Evolutionary conservation across 1,140 invertebrate genomes (phyloP).

Genomic region (Rhagoletis pomonella): DNA sequence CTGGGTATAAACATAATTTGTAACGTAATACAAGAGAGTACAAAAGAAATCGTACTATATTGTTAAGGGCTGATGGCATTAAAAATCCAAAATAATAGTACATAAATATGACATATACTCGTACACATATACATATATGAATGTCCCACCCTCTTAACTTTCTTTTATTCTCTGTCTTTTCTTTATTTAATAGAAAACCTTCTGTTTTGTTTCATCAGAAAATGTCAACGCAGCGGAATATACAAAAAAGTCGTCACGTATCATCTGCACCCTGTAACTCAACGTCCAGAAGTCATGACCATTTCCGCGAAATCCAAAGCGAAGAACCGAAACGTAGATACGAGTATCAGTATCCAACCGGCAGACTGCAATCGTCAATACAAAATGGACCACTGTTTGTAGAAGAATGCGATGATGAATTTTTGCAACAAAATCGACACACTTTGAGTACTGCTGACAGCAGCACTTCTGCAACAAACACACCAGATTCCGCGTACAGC

Average conservation of each 20-base stretch:
- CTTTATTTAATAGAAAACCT: constrained; percentile 9
- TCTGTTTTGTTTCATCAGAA: constrained; percentile 34
- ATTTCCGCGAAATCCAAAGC: constrained; percentile 12
- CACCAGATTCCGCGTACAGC: background rate
- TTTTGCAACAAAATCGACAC: background rate
- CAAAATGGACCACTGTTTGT: background rate
- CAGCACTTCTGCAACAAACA: background rate
- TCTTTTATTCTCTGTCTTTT: background rate
- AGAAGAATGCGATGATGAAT: background rate
- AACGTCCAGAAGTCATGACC: background rate
- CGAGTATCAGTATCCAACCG: background rate
- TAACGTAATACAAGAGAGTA: too few relatives aligned
- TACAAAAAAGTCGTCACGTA: background rate
- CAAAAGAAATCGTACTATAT: too few relatives aligned
- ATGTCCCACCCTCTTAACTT: background rate
- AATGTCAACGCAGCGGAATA: constrained; percentile 31
- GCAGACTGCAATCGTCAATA: background rate
- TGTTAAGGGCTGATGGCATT: too few relatives aligned
- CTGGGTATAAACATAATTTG: too few relatives aligned
- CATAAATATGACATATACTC: too few relatives aligned
- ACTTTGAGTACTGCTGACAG: background rate
- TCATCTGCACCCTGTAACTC: background rate
- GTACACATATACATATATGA: too few relatives aligned
- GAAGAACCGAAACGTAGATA: constrained; percentile 22
- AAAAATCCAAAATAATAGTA: too few relatives aligned